Percentiles rank a stretch among this genome's conserved stretches.
These are phyloP conservation scores for Apaloderma vittatum DNA, from an alignment of 2,113 vertebrate genomes.

Conservation along the genomic window DNA sequence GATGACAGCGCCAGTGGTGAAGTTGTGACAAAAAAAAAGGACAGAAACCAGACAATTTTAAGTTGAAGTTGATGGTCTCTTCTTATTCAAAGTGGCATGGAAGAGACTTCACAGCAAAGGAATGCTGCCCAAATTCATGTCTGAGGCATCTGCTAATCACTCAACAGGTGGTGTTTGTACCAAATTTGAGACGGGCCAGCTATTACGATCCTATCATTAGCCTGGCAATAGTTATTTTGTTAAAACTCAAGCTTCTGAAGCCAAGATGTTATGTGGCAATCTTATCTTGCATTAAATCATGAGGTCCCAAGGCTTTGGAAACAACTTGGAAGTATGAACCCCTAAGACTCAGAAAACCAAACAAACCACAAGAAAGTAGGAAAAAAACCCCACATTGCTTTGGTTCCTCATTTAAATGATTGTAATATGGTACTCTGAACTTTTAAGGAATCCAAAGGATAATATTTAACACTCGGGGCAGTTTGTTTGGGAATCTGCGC, in stretches of 20 bases:
- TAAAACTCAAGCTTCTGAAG: neutral
- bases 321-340: neutral
- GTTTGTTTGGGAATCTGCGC: neutral
- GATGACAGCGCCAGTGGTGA: neutral
- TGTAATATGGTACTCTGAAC: neutral
- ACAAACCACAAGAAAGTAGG: neutral
- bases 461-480: neutral
- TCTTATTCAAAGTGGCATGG: neutral
- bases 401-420: neutral
- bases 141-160: conserved; percentile 11
- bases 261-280: neutral
- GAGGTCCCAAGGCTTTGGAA: neutral
- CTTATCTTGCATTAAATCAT: neutral
- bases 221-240: neutral
- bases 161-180: conserved; percentile 28
- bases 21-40: neutral
- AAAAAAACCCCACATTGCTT: neutral
- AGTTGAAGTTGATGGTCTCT: neutral
- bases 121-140: neutral
- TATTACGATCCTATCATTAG: neutral
- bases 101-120: neutral
- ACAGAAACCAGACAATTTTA: neutral
- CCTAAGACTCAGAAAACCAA: neutral
- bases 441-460: neutral
- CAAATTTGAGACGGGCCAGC: neutral